Evolutionary conservation across 2,797 vertebrate species (phyloP), one percentile per base, ranked within the genome.

Genomic region (Anguilla marmorata): DNA sequence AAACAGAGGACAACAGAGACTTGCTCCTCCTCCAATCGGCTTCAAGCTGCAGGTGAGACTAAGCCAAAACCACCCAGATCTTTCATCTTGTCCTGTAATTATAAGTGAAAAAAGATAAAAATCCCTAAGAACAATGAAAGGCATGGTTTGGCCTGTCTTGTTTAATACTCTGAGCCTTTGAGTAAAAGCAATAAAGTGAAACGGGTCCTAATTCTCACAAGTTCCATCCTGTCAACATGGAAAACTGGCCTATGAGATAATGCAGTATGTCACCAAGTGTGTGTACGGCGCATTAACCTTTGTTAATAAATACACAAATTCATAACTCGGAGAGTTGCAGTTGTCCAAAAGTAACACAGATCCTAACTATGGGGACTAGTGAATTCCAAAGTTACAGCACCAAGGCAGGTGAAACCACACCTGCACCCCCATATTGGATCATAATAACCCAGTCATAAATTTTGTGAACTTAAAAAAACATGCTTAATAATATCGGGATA

Each of bases 21-120:
- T 0, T 99, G 98, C 56, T 96, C 96, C 82, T 94, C 95, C 90
- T 97, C 96, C 90, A 97, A 97, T 90, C 97, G 97, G 86, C 95
- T 96, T 85, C 95, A 97, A 76, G 94, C 96, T 91, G 94, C 96
- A 95, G 97, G 97, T 98, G 88, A 95, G 90, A 89, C 66, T 37
- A 66, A 2, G 21, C 16, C 69, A 60, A 58, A 2, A 4, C 27
- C 33, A 58, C 63, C 30, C 60, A 4, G 8, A n/a, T n/a, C 63
- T 69, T 69, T 69, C 63, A 69, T 27, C n/a, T 69, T 69, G n/a
- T n/a, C 8, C 24, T 27, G 24, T 60, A 60, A 60, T 60, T 60
- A 21, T 27, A 24, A 69, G 24, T 69, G 63, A 69, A n/a, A 69
- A 27, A 24, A 69, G 7, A 69, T 54, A 69, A 69, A 69, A 69